Evolutionary conservation across 2,113 vertebrate genomes (phyloP), one percentile per base, ranked within the genome.

Genomic region (Benitochromis conjunctus): DNA sequence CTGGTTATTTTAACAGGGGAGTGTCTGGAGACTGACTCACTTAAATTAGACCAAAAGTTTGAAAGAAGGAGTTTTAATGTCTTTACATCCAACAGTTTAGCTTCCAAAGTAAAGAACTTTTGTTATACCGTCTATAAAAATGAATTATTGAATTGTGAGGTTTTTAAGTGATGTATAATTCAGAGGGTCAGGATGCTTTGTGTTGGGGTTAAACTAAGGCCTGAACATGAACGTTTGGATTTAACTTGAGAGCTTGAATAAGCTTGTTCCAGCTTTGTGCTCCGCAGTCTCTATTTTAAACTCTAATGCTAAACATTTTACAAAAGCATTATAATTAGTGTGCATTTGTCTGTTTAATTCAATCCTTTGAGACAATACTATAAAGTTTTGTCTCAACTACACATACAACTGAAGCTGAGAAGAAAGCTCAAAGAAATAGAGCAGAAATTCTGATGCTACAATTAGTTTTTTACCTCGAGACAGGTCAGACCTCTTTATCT

Each of bases 221-320:
- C 62, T 43, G 62, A 0, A 69, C 14, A 7, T 24, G 7, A 69
- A 69, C 4, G 4, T n/a, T n/a, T n/a, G n/a, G n/a, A n/a, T 69
- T 69, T 69, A 69, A 43, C 36, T 41, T 66, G 60, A 38, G 34
- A 7, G 34, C 8, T 60, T 14, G 5, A 34, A 60, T 26, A 31
- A 60, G 57, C 34, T 43, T 46, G 2, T 46, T 46, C 43, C 5
- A 48, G 41, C 14, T 74, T 14, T 74, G 9, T 46, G 43, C 69
- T 12, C 8, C 66, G 26, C 66, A 18, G 13, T 71, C 41, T 46
- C 21, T 29, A 26, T 18, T 43, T 26, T 69, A 46, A 71, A 71
- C 0, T 26, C 5, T 29, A 2, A 48, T 0, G 3, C 3, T 7
- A 29, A 0, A 29, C 18, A 74, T 74, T 7, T 29, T 48, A 29